Conservation (phyloP, 2,888 invertebrate genomes). For the Amphipyra tragopoginis region DNA sequence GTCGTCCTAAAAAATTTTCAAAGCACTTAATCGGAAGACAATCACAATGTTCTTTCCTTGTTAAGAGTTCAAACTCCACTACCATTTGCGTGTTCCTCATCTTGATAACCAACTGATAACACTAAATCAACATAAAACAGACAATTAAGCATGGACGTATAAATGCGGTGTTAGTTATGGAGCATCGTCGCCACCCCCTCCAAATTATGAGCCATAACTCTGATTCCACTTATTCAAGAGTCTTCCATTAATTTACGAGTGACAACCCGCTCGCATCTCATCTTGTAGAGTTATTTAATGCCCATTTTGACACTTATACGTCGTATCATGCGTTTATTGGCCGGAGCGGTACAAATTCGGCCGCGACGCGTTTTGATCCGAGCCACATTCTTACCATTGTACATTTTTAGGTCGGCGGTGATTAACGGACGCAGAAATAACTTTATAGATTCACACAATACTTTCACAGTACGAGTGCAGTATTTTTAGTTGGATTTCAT, state of each 20-base stretch:
- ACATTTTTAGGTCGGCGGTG: slow-evolving; percentile 70
- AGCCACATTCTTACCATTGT: slow-evolving; percentile 71
- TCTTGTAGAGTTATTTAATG: slow-evolving; percentile 83
- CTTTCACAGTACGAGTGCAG: slow-evolving; percentile 38
- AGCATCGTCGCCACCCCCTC: slow-evolving; percentile 74
- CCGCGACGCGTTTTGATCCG: slow-evolving; percentile 76
- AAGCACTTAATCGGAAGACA: neutral
- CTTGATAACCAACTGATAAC: slow-evolving; percentile 47
- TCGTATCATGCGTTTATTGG: slow-evolving; percentile 81
- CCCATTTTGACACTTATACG: slow-evolving; percentile 85
- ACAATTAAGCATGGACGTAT: slow-evolving; percentile 70
- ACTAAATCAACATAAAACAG: slow-evolving; percentile 65
- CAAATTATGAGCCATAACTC: slow-evolving; percentile 86
- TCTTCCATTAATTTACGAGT: slow-evolving; percentile 87
- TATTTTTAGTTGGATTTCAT: slow-evolving; percentile 41
- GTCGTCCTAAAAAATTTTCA: no score
- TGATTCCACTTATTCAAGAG: slow-evolving; percentile 86
- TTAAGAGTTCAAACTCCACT: neutral
- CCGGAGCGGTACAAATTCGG: slow-evolving; percentile 76
- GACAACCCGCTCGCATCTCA: slow-evolving; percentile 84
- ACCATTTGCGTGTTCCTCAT: slow-evolving; percentile 10
- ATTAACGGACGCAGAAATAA: slow-evolving; percentile 69
- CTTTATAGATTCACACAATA: slow-evolving; percentile 64
- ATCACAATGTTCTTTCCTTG: neutral
- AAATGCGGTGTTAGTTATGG: slow-evolving; percentile 77